A percentile compares a stretch with the other conserved stretches of the same genome.
Conservation (phyloP, 2,888 invertebrate species). For the Megalurothrips usitatus region DNA sequence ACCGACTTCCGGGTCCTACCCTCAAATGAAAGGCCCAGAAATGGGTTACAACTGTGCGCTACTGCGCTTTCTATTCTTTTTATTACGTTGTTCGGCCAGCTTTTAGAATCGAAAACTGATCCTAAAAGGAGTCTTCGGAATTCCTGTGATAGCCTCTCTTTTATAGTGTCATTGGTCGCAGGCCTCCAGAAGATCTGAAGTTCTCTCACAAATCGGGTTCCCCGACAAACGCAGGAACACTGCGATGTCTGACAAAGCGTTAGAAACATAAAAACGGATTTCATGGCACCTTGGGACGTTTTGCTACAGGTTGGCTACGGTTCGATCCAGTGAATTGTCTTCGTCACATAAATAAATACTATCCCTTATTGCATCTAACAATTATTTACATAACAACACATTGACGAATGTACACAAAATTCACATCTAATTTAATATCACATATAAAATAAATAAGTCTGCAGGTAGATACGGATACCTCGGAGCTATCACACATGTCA, state of each 20-base stretch:
- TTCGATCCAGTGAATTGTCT: not conserved
- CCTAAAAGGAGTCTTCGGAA: slow-evolving; percentile 1
- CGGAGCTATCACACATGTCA: not conserved
- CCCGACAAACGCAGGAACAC: not conserved
- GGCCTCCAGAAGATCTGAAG: not conserved
- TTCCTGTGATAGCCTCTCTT: not conserved
- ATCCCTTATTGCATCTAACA: not conserved
- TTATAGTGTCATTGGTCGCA: slow-evolving; percentile 13
- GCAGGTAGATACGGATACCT: not conserved
- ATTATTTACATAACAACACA: not conserved
- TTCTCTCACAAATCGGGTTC: slow-evolving; percentile 9
- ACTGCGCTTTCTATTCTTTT: slow-evolving; percentile 3
- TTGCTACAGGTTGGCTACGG: not conserved
- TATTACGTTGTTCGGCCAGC: not conserved
- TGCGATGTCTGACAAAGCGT: not conserved
- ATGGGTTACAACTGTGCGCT: not conserved
- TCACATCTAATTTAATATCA: slow-evolving; percentile 22
- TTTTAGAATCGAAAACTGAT: slow-evolving; percentile 13
- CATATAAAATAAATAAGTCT: slow-evolving; percentile 19
- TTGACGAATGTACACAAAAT: not conserved
- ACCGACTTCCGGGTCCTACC: no score
- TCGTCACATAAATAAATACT: slow-evolving; percentile 26
- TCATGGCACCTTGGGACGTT: not conserved
- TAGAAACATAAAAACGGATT: not conserved
- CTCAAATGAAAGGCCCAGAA: not conserved